Base-by-base conservation (phyloP, 2,888 invertebrate genomes). In the Frankliniella intonsa region DNA sequence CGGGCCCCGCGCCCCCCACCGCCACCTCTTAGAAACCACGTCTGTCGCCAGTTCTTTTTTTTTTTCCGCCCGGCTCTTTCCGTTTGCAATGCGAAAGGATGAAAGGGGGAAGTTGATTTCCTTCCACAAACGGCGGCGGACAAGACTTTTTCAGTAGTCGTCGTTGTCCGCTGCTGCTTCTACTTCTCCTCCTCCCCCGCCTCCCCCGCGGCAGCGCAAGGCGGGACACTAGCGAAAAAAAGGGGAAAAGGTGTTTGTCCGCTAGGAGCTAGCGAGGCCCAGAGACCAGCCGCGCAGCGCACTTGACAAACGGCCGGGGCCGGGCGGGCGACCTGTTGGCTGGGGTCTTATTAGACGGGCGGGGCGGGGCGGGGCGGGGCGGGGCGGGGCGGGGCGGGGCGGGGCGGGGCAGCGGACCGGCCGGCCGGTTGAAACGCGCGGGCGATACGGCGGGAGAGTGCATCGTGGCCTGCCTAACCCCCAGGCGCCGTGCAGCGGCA, bases 31-130 rank as follows among this genome's bases (percentile, higher is more conserved):
- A 11, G 17, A 19, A 62, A 62, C 12, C 62, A 62, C 62, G 62
- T 62, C 14, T 62, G 62, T 17, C n/a, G 62, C 11, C 62, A 17
- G 62, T 62, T 62, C 14, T 62, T 17, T 14, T 17, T 62, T 62
- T 62, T 62, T 17, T 14, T 17, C 55, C 55, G 38, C 5, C 5
- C n/a, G n/a, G 38, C 55, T 62, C 17, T n/a, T 62, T 62, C 62
- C 62, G 62, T 62, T 62, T 62, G 69, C 69, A 76, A 22, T 76
- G 69, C 12, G 25, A 76, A 76, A 76, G 69, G 69, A 76, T 76
- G 25, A 76, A 76, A 76, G 69, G 38, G 38, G 38, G 69, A 25
- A 76, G 69, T 76, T 76, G 69, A 76, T 76, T 76, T 22, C 12
- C 25, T 25, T 76, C 69, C 69, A 25, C 69, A 76, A 76, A 76